Evolutionary conservation across 2,888 invertebrate genomes (phyloP), one percentile per base, ranked within the genome.

Genomic region (Rotaria macrura): DNA sequence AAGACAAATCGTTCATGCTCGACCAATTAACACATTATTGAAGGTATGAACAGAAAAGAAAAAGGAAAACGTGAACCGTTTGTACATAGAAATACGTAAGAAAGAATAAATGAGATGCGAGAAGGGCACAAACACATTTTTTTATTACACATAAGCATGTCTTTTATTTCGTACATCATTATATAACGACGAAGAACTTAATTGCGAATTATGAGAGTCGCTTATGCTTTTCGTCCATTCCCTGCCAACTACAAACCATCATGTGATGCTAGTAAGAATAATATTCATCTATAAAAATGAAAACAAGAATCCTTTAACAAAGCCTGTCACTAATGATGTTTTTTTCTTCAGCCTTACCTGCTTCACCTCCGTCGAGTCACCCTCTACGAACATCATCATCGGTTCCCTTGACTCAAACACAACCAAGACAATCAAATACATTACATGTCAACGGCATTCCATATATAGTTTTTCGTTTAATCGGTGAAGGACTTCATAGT

Each of bases 401-500:
- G 0, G n/a, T 43, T 79, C 79, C 43, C 40, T 43, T 20, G 6
- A 79, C 20, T 2, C 23, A 23, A 9, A 79, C 43, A 38, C 38
- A 40, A 38, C 43, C 9, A 40, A 40, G n/a, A 43, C 43, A 79
- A 20, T 25, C 10, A 79, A 9, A 25, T 25, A 79, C 12, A 23
- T 14, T 79, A n/a, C 10, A 79, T n/a, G 79, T 84, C 25, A 84
- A 52, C 38, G 52, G 52, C 20, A 14, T 52, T 14, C 52, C 52
- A 23, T 84, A 52, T 54, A 84, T 29, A 34, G 43, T 38, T 10
- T 25, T 52, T 25, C 49, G 54, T 25, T 25, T 84, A 52, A 34
- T 84, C 4, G 84, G 84, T 3, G 84, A 84, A 52, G 84, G 84
- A 38, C 43, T 52, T 49, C 84, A 84, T 52, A 84, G 84, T 54